These are phyloP conservation scores for Pentalonia nigronervosa DNA, from an alignment of 1,140 invertebrate species.

Conservation along the genomic window DNA sequence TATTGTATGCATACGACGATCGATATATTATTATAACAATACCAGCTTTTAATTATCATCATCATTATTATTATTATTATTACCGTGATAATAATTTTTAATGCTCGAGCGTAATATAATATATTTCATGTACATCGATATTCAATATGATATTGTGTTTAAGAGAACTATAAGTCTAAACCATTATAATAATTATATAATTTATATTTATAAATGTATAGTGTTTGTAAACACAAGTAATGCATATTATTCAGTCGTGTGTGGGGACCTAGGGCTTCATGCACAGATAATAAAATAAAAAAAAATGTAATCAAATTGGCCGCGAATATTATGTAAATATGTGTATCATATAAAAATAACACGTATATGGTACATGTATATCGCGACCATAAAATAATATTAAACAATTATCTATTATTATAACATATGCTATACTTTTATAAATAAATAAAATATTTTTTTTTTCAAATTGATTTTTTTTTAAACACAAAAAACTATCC, in stretches of 20 bases:
- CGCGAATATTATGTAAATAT: neutral
- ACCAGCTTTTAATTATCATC: conserved; percentile 7
- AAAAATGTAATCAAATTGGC: conserved; percentile 47
- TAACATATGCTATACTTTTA: neutral
- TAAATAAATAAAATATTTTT: neutral
- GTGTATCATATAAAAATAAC: neutral
- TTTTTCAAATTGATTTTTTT: neutral
- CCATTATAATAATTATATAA: conserved; percentile 23
- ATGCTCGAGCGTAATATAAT: neutral
- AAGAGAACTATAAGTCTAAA: conserved; percentile 57
- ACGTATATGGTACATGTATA: neutral
- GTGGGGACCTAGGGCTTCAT: neutral
- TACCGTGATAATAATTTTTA: neutral
- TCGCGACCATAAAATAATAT: neutral
- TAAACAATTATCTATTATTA: conserved; percentile 23
- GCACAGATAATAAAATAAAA: neutral
- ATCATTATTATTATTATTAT: neutral
- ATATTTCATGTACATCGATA: neutral
- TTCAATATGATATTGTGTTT: neutral
- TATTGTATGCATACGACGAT: neutral
- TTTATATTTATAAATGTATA: neutral
- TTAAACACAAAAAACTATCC: no score
- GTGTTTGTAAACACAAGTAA: neutral
- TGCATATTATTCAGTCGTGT: neutral
- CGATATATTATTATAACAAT: neutral